Evolutionary conservation across 2,113 vertebrate genomes (phyloP).

Genomic region (Rhodinocichla rosea): DNA sequence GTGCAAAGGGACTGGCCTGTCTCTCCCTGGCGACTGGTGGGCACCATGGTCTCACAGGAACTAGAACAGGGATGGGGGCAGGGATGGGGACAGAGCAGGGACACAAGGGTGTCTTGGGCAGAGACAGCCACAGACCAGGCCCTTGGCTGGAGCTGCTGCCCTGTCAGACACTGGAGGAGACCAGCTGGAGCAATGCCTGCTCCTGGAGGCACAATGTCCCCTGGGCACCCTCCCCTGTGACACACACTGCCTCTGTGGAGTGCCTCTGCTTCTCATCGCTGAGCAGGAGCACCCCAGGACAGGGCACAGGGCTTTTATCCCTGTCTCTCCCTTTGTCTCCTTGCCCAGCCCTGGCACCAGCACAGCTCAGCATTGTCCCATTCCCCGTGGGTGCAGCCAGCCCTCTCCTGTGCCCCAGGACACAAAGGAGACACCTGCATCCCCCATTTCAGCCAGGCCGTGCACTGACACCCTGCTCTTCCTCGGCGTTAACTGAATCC

Average conservation of each 20-base stretch:
- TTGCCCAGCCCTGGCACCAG: not conserved
- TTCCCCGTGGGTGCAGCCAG: not conserved
- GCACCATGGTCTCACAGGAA: accelerated
- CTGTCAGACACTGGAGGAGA: not conserved
- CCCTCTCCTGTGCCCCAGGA: not conserved
- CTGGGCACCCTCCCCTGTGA: not conserved
- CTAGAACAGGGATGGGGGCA: not conserved
- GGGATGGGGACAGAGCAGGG: not conserved
- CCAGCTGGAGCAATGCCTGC: not conserved
- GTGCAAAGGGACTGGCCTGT: not conserved
- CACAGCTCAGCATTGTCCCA: not conserved
- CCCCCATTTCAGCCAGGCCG: not conserved
- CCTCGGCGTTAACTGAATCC: accelerated
- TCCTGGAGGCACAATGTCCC: not conserved
- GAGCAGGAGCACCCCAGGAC: not conserved
- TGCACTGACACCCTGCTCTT: accelerated
- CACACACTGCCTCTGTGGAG: not conserved
- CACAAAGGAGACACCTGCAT: not conserved
- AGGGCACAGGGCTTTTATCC: not conserved
- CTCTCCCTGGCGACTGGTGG: not conserved
- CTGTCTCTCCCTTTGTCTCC: not conserved
- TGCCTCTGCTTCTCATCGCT: accelerated
- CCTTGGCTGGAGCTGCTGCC: not conserved
- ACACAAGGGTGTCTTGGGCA: not conserved
- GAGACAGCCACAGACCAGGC: not conserved